phyloP scores from a whole-genome alignment of 1,140 invertebrate species.

The Anastrepha obliqua region DNA sequence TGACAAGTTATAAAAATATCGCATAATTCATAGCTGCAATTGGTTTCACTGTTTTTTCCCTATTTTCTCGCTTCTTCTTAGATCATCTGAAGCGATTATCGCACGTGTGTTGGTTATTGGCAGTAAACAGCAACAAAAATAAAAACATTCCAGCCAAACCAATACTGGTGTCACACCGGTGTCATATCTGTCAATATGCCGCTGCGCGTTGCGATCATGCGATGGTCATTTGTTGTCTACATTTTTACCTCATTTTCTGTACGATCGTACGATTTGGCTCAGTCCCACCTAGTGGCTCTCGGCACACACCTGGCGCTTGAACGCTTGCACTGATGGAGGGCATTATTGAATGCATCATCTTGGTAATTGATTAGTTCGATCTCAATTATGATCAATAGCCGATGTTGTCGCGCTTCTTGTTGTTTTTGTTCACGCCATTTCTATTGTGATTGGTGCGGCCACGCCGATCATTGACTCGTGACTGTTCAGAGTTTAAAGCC shows the following conservation, averaged over 20 bases:
- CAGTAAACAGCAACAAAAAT: background rate
- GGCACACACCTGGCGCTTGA: slow-evolving; percentile 18
- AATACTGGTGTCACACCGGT: background rate
- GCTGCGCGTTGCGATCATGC: background rate
- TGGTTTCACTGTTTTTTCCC: background rate
- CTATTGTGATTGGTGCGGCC: background rate
- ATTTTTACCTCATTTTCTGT: background rate
- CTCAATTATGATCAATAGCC: slow-evolving; percentile 1
- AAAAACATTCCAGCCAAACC: background rate
- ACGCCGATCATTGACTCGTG: slow-evolving; percentile 4
- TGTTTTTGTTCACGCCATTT: background rate
- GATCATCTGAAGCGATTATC: slow-evolving; percentile 10
- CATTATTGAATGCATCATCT: background rate
- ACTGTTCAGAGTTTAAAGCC: background rate
- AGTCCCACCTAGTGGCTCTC: background rate
- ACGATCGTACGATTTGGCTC: background rate
- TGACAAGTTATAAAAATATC: slow-evolving; percentile 24
- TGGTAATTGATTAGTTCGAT: slow-evolving; percentile 1
- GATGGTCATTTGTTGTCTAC: background rate
- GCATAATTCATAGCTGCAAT: slow-evolving; percentile 19
- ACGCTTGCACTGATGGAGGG: background rate
- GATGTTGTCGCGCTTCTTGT: background rate
- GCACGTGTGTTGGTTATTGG: background rate
- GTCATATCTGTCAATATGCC: background rate
- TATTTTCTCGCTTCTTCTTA: background rate